Base-by-base conservation (phyloP, 2,113 vertebrate genomes). In the Cyprinodon tularosa region DNA sequence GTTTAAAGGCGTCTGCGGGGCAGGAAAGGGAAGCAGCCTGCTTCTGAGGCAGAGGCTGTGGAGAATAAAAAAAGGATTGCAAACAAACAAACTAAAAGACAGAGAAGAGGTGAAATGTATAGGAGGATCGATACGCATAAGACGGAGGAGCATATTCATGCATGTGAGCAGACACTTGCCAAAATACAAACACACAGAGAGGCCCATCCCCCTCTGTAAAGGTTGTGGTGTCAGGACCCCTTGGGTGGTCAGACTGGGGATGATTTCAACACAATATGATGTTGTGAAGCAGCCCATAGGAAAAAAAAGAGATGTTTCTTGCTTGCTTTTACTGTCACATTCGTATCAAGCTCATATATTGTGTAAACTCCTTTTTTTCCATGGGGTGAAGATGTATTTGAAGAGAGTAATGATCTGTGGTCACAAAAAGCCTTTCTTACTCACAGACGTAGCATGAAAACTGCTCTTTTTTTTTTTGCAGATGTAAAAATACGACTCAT, bases 241-340 rank as follows among this genome's bases (percentile, higher is more conserved):
- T 93, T 96, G 95, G 94, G 94, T 96, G 95, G 95, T 96, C 95
- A 96, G 92, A 75, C 85, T 90, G 85, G 93, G 92, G 91, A 94
- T 91, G 89, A 90, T 86, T 90, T 90, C 82, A 76, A 88, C 85
- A 90, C 86, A 89, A 84, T 90, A 89, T 91, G 88, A 91, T 75
- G 10, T 40, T 84, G 81, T 84, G 71, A 75, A 74, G 75, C 72
- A 88, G 88, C 74, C 68, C 75, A 86, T 85, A 76, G 50, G 93
- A 88, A 77, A 84, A 87, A 45, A 76, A 84, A 87, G 39, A 67
- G 4, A 60, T 2, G 39, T 68, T 72, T 62, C 38, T 29, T 37
- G 44, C 39, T 62, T 45, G 65, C 62, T 61, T 83, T 80, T 77
- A 75, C 67, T 67, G 72, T 66, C 82, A 74, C 66, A 74, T 74